phyloP scores from a whole-genome alignment of 2,113 vertebrate genomes.

The Trematocara unimaculatum region DNA sequence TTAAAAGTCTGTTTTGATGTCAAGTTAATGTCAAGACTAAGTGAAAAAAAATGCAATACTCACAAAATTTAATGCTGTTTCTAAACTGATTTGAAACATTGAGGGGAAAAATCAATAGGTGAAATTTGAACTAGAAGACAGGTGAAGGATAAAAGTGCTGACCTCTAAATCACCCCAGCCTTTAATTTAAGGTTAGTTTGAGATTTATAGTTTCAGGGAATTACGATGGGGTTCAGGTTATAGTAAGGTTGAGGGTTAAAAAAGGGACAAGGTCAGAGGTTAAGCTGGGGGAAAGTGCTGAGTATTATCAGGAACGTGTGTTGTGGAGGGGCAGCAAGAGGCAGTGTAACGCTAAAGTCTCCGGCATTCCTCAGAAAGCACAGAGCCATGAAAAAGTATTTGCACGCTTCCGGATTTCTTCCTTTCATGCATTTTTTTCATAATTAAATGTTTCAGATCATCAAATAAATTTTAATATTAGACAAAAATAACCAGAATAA shows the following conservation, averaged over 20 bases:
- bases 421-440: too few relatives aligned
- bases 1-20: not conserved
- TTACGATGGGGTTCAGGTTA: not conserved
- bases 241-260: constrained; percentile 22
- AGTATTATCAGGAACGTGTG: constrained; percentile 27
- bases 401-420: accelerated
- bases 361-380: not conserved
- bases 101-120: not conserved
- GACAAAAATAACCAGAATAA: not conserved
- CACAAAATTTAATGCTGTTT: not conserved
- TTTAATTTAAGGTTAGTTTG: not conserved
- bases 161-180: constrained; percentile 39
- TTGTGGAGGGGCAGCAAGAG: not conserved
- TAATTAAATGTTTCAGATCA: not conserved
- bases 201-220: constrained; percentile 30
- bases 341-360: not conserved
- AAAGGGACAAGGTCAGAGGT: constrained; percentile 45
- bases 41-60: not conserved
- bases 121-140: not conserved
- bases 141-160: not conserved
- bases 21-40: not conserved
- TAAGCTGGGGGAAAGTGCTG: constrained; percentile 34
- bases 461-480: not conserved
- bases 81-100: not conserved
- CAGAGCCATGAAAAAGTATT: not conserved